Percentiles rank a stretch among this genome's conserved stretches.
These are phyloP conservation scores for Drosophila anomalipes DNA, from an alignment of 2,888 invertebrate genomes.

Conservation along the genomic window DNA sequence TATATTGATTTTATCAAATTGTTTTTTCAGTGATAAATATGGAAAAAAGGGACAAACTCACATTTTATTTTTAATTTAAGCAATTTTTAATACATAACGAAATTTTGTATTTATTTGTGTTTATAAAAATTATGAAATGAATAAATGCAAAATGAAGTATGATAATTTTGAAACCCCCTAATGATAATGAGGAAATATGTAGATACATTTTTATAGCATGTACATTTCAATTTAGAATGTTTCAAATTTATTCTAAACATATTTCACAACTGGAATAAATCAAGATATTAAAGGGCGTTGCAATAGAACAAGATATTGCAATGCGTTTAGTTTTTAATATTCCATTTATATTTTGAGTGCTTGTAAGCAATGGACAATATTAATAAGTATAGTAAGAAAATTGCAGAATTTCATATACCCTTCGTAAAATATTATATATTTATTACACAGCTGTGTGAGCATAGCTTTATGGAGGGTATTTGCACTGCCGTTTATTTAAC, in stretches of 20 bases:
- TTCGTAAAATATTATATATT: neutral
- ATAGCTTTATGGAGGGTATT: conserved; percentile 15
- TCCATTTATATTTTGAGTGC: neutral
- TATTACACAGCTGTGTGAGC: neutral
- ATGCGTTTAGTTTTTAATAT: neutral
- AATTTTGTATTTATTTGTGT: neutral
- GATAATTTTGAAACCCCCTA: neutral
- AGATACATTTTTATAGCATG: neutral
- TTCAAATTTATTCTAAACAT: neutral
- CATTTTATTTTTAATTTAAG: neutral
- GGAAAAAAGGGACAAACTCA: neutral
- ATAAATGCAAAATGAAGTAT: neutral
- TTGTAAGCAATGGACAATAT: neutral
- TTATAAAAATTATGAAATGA: neutral
- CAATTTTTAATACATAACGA: neutral
- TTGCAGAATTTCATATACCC: neutral
- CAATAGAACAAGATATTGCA: neutral
- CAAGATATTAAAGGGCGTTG: neutral
- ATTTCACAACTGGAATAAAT: neutral
- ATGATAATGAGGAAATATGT: neutral
- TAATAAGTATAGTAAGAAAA: neutral
- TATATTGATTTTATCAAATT: neutral
- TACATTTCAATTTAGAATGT: neutral
- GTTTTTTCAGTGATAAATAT: neutral
- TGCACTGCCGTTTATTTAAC: neutral